Evolutionary conservation across 2,888 invertebrate genomes (phyloP).

Genomic region (Lycia hirtaria): DNA sequence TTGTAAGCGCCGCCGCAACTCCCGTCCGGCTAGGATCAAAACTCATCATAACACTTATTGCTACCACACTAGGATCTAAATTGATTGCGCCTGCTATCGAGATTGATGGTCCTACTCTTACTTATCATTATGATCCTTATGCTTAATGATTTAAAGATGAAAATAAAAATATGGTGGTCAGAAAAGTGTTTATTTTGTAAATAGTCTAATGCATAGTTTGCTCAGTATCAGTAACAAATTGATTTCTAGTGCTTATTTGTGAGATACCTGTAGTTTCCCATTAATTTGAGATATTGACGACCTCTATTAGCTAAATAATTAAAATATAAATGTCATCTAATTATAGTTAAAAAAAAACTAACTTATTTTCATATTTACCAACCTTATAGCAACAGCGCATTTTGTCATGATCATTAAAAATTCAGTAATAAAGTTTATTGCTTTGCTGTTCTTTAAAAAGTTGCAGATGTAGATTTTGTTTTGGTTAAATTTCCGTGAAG

Average conservation of each 20-base stretch:
- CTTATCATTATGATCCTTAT: neutral
- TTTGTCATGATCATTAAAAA: too few relatives aligned
- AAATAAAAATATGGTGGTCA: slow-evolving; percentile 13
- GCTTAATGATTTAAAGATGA: slow-evolving; percentile 3
- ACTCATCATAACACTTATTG: slow-evolving; percentile 49
- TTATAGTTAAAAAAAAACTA: too few relatives aligned
- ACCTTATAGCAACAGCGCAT: too few relatives aligned
- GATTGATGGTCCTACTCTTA: slow-evolving; percentile 8
- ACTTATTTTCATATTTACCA: too few relatives aligned
- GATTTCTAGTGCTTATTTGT: slow-evolving; percentile 31
- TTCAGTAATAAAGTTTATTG: too few relatives aligned
- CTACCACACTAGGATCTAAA: slow-evolving; percentile 34
- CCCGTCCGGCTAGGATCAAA: slow-evolving; percentile 48
- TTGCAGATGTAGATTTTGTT: too few relatives aligned
- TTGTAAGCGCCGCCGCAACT: slow-evolving; percentile 64
- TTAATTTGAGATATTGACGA: slow-evolving; percentile 17
- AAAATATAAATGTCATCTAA: too few relatives aligned
- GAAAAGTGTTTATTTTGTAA: slow-evolving; percentile 44
- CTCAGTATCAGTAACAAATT: slow-evolving; percentile 33
- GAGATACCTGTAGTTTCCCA: slow-evolving; percentile 24
- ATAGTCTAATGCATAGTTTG: slow-evolving; percentile 37
- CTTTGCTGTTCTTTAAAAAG: too few relatives aligned
- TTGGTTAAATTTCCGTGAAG: too few relatives aligned
- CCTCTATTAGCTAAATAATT: neutral
- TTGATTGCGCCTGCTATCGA: slow-evolving; percentile 24